phyloP scores from a whole-genome alignment of 2,113 vertebrate genomes.

The Galemys pyrenaicus region DNA sequence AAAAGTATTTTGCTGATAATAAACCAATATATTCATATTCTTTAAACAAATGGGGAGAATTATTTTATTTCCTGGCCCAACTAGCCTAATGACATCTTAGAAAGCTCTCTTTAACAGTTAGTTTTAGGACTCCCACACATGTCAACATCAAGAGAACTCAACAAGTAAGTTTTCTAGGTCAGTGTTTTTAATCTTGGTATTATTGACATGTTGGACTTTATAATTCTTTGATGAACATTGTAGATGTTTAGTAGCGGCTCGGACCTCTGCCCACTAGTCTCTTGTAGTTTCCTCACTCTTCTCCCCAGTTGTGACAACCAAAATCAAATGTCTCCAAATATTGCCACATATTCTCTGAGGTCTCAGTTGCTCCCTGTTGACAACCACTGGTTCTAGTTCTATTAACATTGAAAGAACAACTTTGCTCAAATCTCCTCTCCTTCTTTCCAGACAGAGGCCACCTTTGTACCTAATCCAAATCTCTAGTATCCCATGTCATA shows the following conservation, averaged over 20 bases:
- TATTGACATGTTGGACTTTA: neutral
- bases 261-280: neutral
- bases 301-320: neutral
- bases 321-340: neutral
- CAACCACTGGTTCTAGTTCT: neutral
- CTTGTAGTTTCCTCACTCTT: neutral
- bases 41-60: neutral
- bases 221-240: neutral
- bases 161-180: neutral
- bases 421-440: neutral
- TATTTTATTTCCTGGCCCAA: neutral
- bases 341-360: neutral
- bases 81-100: neutral
- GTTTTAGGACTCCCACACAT: neutral
- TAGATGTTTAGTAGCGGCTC: neutral
- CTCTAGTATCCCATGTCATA: neutral
- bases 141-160: neutral
- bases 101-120: neutral
- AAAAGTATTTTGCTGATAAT: neutral
- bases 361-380: neutral
- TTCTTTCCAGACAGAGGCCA: neutral
- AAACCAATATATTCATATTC: neutral
- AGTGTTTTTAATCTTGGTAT: neutral
- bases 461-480: neutral
- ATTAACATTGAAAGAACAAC: neutral